phyloP scores from a whole-genome alignment of 1,140 invertebrate genomes.

The Diuraphis noxia region DNA sequence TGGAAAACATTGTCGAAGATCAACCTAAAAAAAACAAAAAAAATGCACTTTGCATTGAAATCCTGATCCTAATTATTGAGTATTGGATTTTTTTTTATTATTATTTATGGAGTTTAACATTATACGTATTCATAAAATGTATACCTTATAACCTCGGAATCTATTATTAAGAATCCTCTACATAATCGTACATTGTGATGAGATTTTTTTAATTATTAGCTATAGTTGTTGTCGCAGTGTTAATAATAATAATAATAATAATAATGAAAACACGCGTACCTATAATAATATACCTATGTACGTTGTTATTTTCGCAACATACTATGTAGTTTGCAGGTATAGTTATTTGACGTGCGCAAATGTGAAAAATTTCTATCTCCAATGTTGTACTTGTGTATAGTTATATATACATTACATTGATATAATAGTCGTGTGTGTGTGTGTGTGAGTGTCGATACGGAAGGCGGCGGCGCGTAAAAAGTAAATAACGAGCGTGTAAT shows the following conservation, averaged over 20 bases:
- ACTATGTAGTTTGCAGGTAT: too few species aligned
- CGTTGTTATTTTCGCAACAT: neutral
- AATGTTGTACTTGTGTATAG: neutral
- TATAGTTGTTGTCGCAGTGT: neutral
- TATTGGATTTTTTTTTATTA: neutral
- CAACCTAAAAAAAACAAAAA: too few species aligned
- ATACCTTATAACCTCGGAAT: neutral
- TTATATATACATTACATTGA: neutral
- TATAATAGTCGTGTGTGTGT: neutral
- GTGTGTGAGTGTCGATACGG: neutral
- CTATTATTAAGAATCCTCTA: neutral
- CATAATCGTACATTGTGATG: neutral
- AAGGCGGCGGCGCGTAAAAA: neutral
- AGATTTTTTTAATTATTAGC: neutral
- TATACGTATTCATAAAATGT: too few species aligned
- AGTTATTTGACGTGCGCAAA: neutral
- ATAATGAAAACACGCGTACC: too few species aligned
- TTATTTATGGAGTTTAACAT: neutral
- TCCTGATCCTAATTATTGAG: too few species aligned
- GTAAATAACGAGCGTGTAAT: neutral
- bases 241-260: neutral
- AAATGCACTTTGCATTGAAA: too few species aligned
- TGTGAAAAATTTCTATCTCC: neutral
- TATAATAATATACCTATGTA: neutral
- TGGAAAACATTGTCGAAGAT: too few species aligned